A percentile compares a stretch with the other conserved stretches of the same genome.
Conservation (phyloP, 1,140 invertebrate species). For the Nasonia longicornis region DNA sequence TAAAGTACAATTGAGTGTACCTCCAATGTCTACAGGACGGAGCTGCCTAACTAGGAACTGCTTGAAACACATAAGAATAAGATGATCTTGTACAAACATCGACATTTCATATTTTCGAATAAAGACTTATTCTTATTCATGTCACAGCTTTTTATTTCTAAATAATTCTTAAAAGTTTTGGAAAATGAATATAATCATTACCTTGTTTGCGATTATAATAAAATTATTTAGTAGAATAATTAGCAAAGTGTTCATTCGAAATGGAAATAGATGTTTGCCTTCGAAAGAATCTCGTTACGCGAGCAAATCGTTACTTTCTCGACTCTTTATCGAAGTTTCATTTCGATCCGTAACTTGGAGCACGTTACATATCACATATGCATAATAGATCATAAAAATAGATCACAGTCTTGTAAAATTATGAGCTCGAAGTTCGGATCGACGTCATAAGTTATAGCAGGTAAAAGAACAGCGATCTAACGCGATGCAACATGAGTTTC, state of each 20-base stretch:
- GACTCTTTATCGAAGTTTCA: neutral
- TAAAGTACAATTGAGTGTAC: slow-evolving; percentile 31
- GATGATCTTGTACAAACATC: slow-evolving; percentile 30
- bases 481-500: neutral
- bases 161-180: neutral
- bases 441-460: neutral
- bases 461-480: neutral
- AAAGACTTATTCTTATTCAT: neutral
- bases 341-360: neutral
- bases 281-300: slow-evolving; percentile 7
- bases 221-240: neutral
- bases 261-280: neutral
- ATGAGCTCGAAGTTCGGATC: slow-evolving; percentile 5
- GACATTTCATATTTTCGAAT: slow-evolving; percentile 8
- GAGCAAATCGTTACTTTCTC: neutral
- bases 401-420: slow-evolving; percentile 57
- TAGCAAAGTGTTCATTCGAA: neutral
- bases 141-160: neutral
- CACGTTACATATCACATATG: neutral
- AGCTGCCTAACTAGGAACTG: slow-evolving; percentile 56
- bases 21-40: slow-evolving; percentile 49
- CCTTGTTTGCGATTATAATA: neutral
- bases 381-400: slow-evolving; percentile 59
- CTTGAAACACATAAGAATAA: slow-evolving; percentile 48
- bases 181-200: neutral